Base-by-base conservation (phyloP, 2,888 invertebrate genomes). In the Drosophila subsilvestris region DNA sequence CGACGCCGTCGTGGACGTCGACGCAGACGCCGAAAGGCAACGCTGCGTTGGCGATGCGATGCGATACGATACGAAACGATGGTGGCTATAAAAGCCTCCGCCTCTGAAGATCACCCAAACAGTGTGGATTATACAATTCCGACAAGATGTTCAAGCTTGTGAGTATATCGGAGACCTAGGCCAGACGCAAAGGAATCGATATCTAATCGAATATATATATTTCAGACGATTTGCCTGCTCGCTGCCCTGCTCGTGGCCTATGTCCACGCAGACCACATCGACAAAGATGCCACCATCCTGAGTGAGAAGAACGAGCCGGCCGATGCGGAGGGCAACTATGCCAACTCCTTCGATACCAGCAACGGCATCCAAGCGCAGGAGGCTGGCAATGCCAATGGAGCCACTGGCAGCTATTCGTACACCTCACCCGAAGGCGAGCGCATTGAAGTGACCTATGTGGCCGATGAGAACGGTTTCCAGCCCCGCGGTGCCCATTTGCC, bases 311-410 rank as follows among this genome's bases (percentile, higher is more conserved):
- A 58, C 44, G 79, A 80, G 14, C 70, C 90, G 25, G 75, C 90
- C 59, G 90, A 90, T 76, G 63, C 89, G 0, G 94, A 94, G 47
- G 89, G 92, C 6, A 76, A 85, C 25, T 94, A 86, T 90, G 37
- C 79, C 0, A 93, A 80, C 78, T 25, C 48, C 0, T 94, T 80
- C 80, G 90, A 93, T 66, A 94, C 95, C 72, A 92, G 91, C 70
- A 95, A 95, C 80, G 95, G 95, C 9, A 95, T 95, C 82, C 48
- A 83, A 1, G 93, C 80, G 1, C 93, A 94, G 78, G 94, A 94
- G 79, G 77, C 83, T 12, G 95, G 95, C 72, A 90, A 84, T 49
- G 78, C 93, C 63, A 93, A 93, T 90, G 93, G 93, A 83, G 93
- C 93, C 4, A 85, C 92, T 53, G 95, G 95, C 32, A 76, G 86